Evolutionary conservation across 2,888 invertebrate genomes (phyloP).

Genomic region (Tiphia femorata): DNA sequence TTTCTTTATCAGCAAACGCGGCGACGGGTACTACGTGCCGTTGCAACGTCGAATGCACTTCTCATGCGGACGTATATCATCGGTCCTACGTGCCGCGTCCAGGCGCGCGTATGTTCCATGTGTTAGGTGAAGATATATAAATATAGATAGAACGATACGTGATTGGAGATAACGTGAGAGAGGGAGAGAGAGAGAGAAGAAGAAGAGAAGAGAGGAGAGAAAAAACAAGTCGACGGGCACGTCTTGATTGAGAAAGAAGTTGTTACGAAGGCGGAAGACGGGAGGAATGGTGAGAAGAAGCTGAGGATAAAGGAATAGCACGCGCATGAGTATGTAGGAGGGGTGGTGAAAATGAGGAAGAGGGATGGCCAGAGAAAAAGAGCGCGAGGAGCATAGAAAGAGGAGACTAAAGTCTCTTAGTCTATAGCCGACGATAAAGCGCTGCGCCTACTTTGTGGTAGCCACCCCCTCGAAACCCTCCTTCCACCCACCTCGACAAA

Average conservation of each 20-base stretch:
- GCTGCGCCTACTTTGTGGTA: slow-evolving; percentile 43
- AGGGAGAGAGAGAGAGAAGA: neutral
- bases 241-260: neutral
- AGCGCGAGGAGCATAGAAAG: slow-evolving; percentile 21
- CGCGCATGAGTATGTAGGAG: neutral
- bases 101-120: no score
- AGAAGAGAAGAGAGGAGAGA: neutral
- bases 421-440: slow-evolving; percentile 41
- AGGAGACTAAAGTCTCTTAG: slow-evolving; percentile 33
- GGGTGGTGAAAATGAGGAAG: neutral
- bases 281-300: neutral
- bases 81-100: no score
- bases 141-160: no score
- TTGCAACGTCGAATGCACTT: no score
- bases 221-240: neutral
- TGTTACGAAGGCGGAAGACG: neutral
- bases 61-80: no score
- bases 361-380: slow-evolving; percentile 13
- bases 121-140: no score
- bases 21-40: no score
- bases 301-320: neutral
- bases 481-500: no score
- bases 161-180: no score
- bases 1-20: no score
- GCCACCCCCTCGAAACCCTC: no score